These are phyloP conservation scores for Sminthurides aquaticus DNA, from an alignment of 2,888 invertebrate genomes.

Conservation along the genomic window DNA sequence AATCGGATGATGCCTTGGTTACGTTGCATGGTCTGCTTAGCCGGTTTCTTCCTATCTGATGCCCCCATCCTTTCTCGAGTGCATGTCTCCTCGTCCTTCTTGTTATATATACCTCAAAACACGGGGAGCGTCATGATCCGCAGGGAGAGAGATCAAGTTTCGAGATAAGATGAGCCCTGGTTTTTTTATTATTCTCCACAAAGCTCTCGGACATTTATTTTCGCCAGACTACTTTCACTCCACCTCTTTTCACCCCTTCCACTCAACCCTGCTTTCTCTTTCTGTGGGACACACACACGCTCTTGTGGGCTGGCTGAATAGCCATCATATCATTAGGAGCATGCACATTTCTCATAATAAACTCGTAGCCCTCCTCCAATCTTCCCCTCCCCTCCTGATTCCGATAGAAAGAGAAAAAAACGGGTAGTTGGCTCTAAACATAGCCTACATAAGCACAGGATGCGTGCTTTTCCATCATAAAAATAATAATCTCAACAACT, in stretches of 20 bases:
- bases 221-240: neutral
- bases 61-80: too few species aligned
- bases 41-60: too few species aligned
- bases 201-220: neutral
- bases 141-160: neutral
- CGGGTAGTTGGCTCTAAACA: neutral
- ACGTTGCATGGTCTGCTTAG: too few species aligned
- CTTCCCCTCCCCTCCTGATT: neutral
- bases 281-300: neutral
- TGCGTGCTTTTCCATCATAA: slow-evolving; percentile 37
- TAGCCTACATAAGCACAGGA: neutral
- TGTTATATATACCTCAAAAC: too few species aligned
- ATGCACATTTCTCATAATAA: slow-evolving; percentile 31
- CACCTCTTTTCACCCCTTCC: neutral
- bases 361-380: neutral
- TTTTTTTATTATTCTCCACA: neutral
- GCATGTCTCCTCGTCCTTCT: too few species aligned
- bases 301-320: neutral
- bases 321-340: slow-evolving; percentile 25
- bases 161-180: neutral
- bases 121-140: too few species aligned
- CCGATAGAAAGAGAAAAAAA: neutral
- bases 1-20: too few species aligned
- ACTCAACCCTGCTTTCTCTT: slow-evolving; percentile 2
- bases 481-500: slow-evolving; percentile 31